Evolutionary conservation across 2,113 vertebrate species (phyloP), one percentile per base, ranked within the genome.

Genomic region (Apeltes quadracus): DNA sequence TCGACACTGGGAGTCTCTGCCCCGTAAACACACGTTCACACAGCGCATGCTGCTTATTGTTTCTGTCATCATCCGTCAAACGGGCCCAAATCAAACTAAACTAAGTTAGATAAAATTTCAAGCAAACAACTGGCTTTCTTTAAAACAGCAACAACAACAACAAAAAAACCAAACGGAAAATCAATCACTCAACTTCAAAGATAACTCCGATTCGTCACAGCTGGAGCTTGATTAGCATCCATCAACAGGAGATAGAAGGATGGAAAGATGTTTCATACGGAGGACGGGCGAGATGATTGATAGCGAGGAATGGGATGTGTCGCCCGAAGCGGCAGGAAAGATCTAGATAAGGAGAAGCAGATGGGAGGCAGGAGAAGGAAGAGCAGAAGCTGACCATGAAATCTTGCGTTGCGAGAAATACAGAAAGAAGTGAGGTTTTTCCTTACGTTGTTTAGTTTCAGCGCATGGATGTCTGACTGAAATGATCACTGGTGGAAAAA

Each of bases 141-240:
- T 8, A 41, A 63, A 81, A 56, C 55, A 58, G 67, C 5, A 34
- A 56, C 9, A 56, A 36, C 12, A 23, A 2, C 4, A 48, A 48
- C 39, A 46, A 78, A 25, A 50, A 75, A 46, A 72, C 5, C 4
- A 32, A 16, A 43, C n/a, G 54, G 55, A 75, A 80, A 82, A 84
- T 77, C 39, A 81, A 53, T 46, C 72, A 66, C 57, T 55, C 14
- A 3, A 25, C 68, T 44, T 75, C 66, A 76, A 72, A 76, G n/a
- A n/a, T n/a, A n/a, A n/a, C n/a, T n/a, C 53, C 64, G 69, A 81
- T 87, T 75, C 72, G 69, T 78, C 83, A 62, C 83, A 84, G 77
- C 74, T 86, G 75, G 75, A 65, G 78, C 43, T 82, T 85, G 78
- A 86, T 87, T 77, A 72, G 46, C 46, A 68, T 80, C 64, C 61